Evolutionary conservation across 2,797 vertebrate species (phyloP).

Genomic region (Okamejei kenojei): DNA sequence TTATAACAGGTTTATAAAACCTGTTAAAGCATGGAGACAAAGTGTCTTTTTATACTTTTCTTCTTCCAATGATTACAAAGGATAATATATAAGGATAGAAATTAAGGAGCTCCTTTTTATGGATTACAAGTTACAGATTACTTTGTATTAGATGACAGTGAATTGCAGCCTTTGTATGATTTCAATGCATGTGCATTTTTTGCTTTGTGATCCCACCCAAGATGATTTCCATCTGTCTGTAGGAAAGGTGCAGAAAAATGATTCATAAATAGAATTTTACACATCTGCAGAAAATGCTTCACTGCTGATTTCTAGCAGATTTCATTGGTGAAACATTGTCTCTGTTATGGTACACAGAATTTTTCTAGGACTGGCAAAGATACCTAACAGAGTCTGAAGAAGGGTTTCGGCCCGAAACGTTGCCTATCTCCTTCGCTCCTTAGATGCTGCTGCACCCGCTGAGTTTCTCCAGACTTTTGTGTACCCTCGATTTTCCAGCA

Average conservation of each 20-base stretch:
- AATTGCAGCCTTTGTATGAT: background rate
- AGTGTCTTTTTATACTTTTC: background rate
- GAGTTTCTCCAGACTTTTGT: too few species aligned
- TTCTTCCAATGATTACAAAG: conserved; percentile 12
- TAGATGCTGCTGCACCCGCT: too few species aligned
- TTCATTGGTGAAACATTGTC: background rate
- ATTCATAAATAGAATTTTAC: background rate
- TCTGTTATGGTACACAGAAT: background rate
- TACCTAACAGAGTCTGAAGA: too few species aligned
- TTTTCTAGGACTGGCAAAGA: too few species aligned
- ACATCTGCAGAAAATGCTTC: background rate
- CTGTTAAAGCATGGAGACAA: background rate
- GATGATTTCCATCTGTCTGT: background rate
- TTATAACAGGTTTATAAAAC: too few species aligned
- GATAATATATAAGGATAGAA: background rate
- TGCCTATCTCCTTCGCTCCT: too few species aligned
- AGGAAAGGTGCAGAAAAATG: background rate
- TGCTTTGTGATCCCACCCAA: background rate
- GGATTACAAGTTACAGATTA: background rate
- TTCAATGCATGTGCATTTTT: too few species aligned
- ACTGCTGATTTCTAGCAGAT: background rate
- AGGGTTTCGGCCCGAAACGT: too few species aligned
- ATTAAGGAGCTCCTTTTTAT: background rate
- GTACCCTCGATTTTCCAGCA: too few species aligned
- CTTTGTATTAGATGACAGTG: background rate